phyloP scores from a whole-genome alignment of 2,113 vertebrate genomes.

The Notiomystis cincta region DNA sequence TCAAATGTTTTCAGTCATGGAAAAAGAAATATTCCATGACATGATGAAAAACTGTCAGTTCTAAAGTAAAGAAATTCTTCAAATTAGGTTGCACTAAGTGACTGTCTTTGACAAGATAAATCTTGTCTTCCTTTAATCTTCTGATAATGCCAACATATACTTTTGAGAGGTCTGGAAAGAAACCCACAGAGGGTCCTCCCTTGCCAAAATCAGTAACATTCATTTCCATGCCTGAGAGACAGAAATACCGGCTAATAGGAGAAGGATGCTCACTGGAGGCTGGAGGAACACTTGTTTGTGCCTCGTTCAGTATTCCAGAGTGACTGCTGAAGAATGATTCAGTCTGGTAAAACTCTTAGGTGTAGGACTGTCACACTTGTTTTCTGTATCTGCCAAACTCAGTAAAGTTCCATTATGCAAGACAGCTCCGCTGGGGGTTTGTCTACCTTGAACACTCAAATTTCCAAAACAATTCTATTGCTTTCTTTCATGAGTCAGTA shows the following conservation, averaged over 20 bases:
- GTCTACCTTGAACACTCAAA: conserved; percentile 1
- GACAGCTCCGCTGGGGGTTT: conserved; percentile 21
- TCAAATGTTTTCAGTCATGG: background rate
- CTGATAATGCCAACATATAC: background rate
- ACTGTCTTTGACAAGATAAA: background rate
- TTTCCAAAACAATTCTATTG: conserved; percentile 40
- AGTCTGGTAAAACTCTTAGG: background rate
- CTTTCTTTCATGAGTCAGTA: conserved; percentile 3
- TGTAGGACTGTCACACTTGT: background rate
- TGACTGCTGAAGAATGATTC: background rate
- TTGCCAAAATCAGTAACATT: conserved; percentile 27
- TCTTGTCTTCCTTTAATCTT: conserved; percentile 28
- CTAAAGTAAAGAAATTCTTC: background rate
- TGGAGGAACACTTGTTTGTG: conserved; percentile 8
- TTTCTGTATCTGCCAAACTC: conserved; percentile 9
- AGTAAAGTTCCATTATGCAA: background rate
- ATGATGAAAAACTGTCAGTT: background rate
- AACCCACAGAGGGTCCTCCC: background rate
- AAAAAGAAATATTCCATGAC: background rate
- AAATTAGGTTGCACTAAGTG: background rate
- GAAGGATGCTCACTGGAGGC: background rate
- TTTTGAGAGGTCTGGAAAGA: conserved; percentile 4
- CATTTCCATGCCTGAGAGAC: background rate
- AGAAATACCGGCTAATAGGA: background rate
- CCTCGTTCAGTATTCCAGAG: background rate